phyloP scores from a whole-genome alignment of 2,113 vertebrate species.

The Meles meles region DNA sequence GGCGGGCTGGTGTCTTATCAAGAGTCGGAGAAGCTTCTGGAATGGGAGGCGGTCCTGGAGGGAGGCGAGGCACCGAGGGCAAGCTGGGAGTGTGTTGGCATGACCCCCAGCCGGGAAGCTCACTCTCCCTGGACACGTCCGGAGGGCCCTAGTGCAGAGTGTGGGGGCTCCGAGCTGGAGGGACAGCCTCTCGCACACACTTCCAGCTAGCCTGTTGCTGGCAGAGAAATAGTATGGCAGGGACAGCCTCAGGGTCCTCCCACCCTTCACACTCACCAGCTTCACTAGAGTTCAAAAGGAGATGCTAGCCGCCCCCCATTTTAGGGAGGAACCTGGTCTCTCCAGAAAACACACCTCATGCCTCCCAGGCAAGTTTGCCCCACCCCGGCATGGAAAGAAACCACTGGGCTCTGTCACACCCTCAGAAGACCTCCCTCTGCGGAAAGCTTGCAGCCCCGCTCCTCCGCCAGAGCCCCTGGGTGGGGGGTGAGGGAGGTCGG shows the following conservation, averaged over 20 bases:
- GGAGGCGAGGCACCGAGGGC: not conserved
- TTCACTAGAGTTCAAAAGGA: not conserved
- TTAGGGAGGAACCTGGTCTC: not conserved
- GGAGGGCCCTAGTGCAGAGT: no score
- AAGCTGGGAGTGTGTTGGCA: not conserved
- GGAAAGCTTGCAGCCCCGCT: not conserved
- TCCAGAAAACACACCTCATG: not conserved
- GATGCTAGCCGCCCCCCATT: not conserved
- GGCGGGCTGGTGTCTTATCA: not conserved
- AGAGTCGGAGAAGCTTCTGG: not conserved
- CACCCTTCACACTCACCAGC: fast-evolving
- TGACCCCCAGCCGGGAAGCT: not conserved
- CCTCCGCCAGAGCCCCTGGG: not conserved
- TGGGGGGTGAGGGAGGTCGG: not conserved
- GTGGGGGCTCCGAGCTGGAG: not conserved
- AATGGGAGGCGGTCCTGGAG: fast-evolving
- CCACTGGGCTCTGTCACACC: not conserved
- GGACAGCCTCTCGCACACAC: not conserved
- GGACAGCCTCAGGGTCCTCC: not conserved
- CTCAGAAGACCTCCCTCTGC: not conserved
- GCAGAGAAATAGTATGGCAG: no score
- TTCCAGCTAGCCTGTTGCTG: not conserved
- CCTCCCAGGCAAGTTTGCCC: not conserved
- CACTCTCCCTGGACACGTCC: not conserved
- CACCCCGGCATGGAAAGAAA: not conserved